Evolutionary conservation across 1,140 invertebrate species (phyloP).

Genomic region (Eupristina koningsbergeri): DNA sequence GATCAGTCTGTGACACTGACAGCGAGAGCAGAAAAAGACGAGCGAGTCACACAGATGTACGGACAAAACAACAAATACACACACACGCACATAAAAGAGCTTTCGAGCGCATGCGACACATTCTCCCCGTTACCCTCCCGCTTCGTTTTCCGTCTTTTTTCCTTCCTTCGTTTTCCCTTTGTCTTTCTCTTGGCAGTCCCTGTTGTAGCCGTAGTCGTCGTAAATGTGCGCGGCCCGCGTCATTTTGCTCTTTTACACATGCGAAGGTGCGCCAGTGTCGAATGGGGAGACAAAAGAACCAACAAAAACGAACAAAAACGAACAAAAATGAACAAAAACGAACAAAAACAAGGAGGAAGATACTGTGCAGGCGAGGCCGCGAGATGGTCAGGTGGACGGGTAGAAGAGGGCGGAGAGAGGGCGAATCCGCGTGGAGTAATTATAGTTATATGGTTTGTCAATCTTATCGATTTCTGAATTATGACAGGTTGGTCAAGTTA

Average conservation of each 20-base stretch:
- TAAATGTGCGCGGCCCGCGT: constrained; percentile 24
- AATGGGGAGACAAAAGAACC: constrained; percentile 52
- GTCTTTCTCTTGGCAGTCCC: not conserved
- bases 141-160: constrained; percentile 18
- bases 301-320: constrained; percentile 39
- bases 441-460: not conserved
- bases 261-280: constrained; percentile 50
- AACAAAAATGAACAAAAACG: not conserved
- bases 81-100: not conserved
- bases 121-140: not conserved
- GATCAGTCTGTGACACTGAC: constrained; percentile 21
- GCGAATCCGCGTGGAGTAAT: not conserved
- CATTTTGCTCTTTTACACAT: constrained; percentile 43
- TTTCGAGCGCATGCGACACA: constrained; percentile 24
- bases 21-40: constrained; percentile 7
- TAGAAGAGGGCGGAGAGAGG: not conserved
- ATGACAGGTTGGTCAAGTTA: not conserved
- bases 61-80: not conserved
- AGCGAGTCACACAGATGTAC: not conserved
- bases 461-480: not conserved
- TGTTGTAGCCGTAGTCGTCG: not conserved
- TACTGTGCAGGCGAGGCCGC: too few relatives aligned
- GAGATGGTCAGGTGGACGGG: not conserved
- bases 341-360: too few relatives aligned
- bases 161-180: not conserved